Evolutionary conservation across 2,113 vertebrate species (phyloP).

Genomic region (Athene noctua): DNA sequence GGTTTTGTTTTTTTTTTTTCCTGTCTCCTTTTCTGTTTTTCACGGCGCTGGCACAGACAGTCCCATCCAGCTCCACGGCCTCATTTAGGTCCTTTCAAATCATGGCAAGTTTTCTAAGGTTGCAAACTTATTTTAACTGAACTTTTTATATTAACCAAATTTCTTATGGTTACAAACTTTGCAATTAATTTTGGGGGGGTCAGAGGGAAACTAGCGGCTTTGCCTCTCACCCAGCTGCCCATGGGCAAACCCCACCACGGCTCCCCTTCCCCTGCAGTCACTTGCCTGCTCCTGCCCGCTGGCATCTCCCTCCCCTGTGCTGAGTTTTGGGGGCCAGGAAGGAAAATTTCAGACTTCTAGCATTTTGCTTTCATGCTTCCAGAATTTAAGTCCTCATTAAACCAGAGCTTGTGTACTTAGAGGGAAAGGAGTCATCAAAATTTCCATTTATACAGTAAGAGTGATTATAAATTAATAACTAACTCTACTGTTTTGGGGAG

Average conservation of each 20-base stretch:
- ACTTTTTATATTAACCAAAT: too few relatives aligned
- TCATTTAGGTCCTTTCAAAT: fast-evolving
- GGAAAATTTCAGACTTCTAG: not conserved
- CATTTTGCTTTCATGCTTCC: not conserved
- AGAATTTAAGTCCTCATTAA: not conserved
- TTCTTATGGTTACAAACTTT: not conserved
- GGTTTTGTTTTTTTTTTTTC: too few relatives aligned
- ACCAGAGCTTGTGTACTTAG: not conserved
- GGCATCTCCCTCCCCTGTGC: not conserved
- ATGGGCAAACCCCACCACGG: fast-evolving
- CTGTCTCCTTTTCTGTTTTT: not conserved
- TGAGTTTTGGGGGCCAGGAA: fast-evolving
- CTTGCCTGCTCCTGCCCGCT: not conserved
- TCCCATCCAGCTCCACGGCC: not conserved
- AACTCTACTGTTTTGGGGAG: not conserved
- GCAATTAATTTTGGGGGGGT: not conserved
- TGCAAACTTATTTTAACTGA: too few relatives aligned
- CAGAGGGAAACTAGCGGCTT: not conserved
- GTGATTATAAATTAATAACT: not conserved
- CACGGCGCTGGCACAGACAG: fast-evolving
- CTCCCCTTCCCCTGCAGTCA: not conserved
- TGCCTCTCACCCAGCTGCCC: not conserved
- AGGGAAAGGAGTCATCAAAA: not conserved
- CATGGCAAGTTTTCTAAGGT: not conserved
- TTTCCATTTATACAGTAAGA: not conserved